phyloP scores from a whole-genome alignment of 2,888 invertebrate species.

The Cerceris rybyensis region DNA sequence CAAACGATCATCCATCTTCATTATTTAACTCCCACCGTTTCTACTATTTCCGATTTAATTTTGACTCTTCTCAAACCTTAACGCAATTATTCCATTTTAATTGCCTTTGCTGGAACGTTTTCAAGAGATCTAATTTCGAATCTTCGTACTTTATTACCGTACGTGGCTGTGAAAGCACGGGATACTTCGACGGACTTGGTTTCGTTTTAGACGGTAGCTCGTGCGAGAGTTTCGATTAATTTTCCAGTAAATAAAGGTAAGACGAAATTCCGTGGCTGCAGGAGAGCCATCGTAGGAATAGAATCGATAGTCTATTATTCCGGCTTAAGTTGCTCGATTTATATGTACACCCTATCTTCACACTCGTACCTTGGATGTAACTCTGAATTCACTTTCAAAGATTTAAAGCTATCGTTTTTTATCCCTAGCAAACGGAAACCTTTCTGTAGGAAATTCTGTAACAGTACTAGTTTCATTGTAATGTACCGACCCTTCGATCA shows the following conservation, averaged over 20 bases:
- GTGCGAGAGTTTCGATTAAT: constrained; percentile 66
- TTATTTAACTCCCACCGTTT: not conserved
- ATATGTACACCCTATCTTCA: constrained; percentile 70
- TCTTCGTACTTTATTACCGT: constrained; percentile 1
- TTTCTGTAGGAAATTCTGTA: constrained; percentile 7
- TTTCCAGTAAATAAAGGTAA: constrained; percentile 70
- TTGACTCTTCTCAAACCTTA: not conserved
- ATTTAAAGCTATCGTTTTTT: constrained; percentile 36
- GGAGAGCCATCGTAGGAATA: constrained; percentile 35
- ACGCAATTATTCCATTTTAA: not conserved
- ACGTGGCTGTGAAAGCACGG: too few species aligned
- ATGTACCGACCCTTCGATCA: too few species aligned
- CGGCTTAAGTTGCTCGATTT: constrained; percentile 74
- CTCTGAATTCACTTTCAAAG: constrained; percentile 41
- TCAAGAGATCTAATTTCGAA: not conserved
- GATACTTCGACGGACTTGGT: not conserved
- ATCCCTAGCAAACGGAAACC: not conserved
- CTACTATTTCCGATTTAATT: not conserved
- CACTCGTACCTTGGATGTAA: constrained; percentile 38
- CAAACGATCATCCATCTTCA: not conserved
- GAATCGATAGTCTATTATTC: constrained; percentile 79
- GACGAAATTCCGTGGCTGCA: constrained; percentile 9
- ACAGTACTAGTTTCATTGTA: not conserved
- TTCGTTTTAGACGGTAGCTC: constrained; percentile 1
- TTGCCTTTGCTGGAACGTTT: not conserved